phyloP scores from a whole-genome alignment of 2,113 vertebrate species.

The Cercocebus atys region DNA sequence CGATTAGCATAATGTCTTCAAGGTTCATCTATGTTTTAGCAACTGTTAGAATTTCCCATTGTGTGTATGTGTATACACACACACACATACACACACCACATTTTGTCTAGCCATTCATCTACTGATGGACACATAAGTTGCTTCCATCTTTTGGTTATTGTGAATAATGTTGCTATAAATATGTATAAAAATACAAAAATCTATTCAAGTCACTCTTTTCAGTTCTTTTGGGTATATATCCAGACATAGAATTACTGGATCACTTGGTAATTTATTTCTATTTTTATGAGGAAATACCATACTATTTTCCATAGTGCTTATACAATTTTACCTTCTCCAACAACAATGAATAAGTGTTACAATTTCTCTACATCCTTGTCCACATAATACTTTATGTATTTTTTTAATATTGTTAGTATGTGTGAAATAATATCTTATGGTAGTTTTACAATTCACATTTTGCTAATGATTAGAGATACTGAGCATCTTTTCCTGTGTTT shows the following conservation, averaged over 20 bases:
- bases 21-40: background rate
- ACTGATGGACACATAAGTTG: background rate
- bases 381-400: background rate
- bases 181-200: background rate
- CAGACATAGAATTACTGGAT: background rate
- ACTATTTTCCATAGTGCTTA: background rate
- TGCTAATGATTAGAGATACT: background rate
- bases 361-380: background rate
- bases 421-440: background rate
- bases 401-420: background rate
- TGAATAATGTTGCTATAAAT: background rate
- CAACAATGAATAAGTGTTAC: background rate
- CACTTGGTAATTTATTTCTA: background rate
- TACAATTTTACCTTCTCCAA: background rate
- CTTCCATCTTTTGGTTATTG: background rate
- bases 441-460: background rate
- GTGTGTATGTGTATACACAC: no score
- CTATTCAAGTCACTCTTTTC: background rate
- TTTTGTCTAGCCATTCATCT: background rate
- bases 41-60: background rate
- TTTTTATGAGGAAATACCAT: background rate
- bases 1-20: background rate
- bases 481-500: background rate
- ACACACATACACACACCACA: no score
- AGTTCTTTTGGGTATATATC: background rate